Conservation (phyloP, 2,797 vertebrate species). For the Enteromius viviparus region DNA sequence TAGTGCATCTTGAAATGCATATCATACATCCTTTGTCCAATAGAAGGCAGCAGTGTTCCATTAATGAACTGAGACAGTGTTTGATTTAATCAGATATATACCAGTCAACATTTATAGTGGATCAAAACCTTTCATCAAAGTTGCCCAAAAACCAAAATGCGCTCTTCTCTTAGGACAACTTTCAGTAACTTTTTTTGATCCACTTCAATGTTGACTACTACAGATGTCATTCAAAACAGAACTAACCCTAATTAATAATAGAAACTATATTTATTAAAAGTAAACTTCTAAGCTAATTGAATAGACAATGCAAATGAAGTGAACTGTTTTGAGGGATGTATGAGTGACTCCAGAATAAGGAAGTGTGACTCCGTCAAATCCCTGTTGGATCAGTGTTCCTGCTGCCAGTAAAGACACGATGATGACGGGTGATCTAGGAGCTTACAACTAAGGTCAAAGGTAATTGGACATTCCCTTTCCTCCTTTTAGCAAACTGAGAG, state of each 20-base stretch:
- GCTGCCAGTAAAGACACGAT: not conserved
- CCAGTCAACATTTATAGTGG: too few relatives aligned
- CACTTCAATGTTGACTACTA: too few relatives aligned
- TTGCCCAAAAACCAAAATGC: too few relatives aligned
- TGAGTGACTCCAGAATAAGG: slow-evolving; percentile 36
- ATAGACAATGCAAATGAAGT: not conserved
- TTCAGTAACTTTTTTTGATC: too few relatives aligned
- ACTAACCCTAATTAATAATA: not conserved
- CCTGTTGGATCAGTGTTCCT: not conserved
- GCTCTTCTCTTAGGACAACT: too few relatives aligned
- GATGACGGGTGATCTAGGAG: not conserved
- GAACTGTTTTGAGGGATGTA: not conserved
- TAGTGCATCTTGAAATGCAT: not conserved
- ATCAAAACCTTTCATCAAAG: too few relatives aligned
- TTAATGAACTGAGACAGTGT: not conserved
- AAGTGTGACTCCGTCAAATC: slow-evolving; percentile 23
- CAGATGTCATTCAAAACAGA: not conserved
- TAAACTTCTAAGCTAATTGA: not conserved
- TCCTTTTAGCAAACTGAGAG: not conserved
- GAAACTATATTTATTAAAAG: not conserved
- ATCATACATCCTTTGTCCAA: not conserved
- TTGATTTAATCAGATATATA: not conserved
- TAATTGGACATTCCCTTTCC: slow-evolving; percentile 21
- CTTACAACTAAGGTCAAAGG: slow-evolving; percentile 12
- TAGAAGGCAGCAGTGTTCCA: slow-evolving; percentile 22